phyloP scores from a whole-genome alignment of 2,888 invertebrate species.

The Xestia ashworthii region DNA sequence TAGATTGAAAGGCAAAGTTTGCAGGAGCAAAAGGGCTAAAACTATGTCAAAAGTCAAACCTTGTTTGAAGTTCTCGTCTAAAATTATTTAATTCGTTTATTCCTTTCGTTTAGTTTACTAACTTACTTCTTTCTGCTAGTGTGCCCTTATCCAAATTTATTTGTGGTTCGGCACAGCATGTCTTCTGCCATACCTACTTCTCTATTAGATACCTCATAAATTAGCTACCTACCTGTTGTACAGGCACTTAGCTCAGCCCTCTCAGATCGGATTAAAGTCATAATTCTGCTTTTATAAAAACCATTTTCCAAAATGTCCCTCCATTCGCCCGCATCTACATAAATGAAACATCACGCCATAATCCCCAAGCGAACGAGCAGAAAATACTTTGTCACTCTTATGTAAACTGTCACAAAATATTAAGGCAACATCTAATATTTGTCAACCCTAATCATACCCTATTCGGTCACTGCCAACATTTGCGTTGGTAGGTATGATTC shows the following conservation, averaged over 20 bases:
- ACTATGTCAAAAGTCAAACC: constrained; percentile 18
- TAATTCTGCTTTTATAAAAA: neutral
- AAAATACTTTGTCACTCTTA: constrained; percentile 21
- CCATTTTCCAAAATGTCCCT: neutral
- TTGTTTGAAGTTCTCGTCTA: constrained; percentile 2
- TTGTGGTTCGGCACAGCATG: neutral
- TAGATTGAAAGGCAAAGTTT: constrained; percentile 28
- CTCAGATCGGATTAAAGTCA: neutral
- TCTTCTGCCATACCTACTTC: neutral
- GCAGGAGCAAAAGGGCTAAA: constrained; percentile 7
- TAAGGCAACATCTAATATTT: constrained; percentile 53
- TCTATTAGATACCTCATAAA: neutral
- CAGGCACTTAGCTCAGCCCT: neutral
- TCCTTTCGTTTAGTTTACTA: neutral
- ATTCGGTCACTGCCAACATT: constrained; percentile 47
- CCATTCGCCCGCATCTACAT: neutral
- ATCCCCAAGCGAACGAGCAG: constrained; percentile 14
- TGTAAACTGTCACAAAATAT: constrained; percentile 47
- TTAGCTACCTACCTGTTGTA: too few relatives aligned
- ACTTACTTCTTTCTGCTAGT: too few relatives aligned
- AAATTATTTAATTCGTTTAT: constrained; percentile 15
- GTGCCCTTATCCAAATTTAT: neutral
- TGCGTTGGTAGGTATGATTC: constrained; percentile 26
- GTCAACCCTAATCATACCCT: constrained; percentile 58
- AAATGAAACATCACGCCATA: constrained; percentile 1